Conservation (phyloP, 2,888 invertebrate genomes). For the Cheilosia grossa region DNA sequence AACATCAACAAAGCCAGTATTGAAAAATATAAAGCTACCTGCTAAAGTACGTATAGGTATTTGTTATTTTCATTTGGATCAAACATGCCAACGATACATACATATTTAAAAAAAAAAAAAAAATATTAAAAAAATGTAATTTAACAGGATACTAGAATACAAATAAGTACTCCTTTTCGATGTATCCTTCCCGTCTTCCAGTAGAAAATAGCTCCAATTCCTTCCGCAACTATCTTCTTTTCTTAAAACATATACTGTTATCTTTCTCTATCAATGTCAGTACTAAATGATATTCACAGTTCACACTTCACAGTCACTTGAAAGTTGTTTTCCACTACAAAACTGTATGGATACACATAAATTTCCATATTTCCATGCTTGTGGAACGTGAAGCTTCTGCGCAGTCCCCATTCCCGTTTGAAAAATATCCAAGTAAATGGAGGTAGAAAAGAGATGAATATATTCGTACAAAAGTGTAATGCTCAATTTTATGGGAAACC, state of each 20-base stretch:
- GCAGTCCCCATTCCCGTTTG: constrained; percentile 22
- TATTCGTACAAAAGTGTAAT: neutral
- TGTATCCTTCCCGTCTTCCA: no score
- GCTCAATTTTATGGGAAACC: constrained; percentile 29
- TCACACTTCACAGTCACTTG: no score
- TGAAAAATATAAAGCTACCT: no score
- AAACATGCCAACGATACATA: neutral
- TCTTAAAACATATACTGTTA: neutral
- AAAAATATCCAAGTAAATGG: constrained; percentile 23
- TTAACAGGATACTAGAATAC: constrained; percentile 2
- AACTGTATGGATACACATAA: constrained; percentile 9
- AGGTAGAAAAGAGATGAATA: constrained; percentile 27
- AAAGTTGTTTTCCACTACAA: constrained; percentile 10
- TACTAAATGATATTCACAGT: constrained; percentile 25
- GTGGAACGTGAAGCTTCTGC: constrained; percentile 49
- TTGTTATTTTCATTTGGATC: neutral
- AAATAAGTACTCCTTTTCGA: neutral
- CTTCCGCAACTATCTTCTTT: neutral
- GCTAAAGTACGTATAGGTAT: neutral
- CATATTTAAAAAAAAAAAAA: neutral
- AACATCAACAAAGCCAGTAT: no score
- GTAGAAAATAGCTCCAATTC: no score
- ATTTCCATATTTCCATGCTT: neutral
- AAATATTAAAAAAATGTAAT: neutral
- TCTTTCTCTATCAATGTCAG: constrained; percentile 20